Evolutionary conservation across 2,113 vertebrate species (phyloP), one percentile per base, ranked within the genome.

Genomic region (Stigmatopora argus): DNA sequence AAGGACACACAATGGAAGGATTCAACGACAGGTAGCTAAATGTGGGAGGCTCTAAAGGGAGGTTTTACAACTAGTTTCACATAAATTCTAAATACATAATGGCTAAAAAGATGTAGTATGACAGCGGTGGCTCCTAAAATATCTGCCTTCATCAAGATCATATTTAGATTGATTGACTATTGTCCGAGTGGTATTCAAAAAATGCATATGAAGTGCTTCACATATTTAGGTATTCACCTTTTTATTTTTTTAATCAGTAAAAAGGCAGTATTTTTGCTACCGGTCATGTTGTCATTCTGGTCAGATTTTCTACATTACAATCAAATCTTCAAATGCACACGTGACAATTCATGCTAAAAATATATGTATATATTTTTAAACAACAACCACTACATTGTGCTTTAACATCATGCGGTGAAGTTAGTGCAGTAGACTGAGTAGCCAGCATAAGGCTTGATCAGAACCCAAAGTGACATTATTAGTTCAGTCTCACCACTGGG

Each of bases 1-100:
- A 83, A 18, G 83, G 75, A 86, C 82, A 87, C 63, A 75, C 81
- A 72, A 73, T 80, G 71, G 81, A 80, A 81, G 79, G 55, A 80
- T 86, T 86, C 84, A 56, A 85, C 68, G 23, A 64, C 70, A 75
- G 63, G 52, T 8, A 41, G 65, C 62, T 45, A 23, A 52, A 62
- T 19, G 15, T 7, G 61, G 67, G 34, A 74, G 70, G 60, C 53
- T 72, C 59, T 74, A 51, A 38, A 65, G 18, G 38, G 53, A 55
- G 6, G 7, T 2, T 55, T 55, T 14, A 26, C 12, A 15, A 60
- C 58, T 21, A 21, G 5, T 60, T 41, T 59, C 35, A 61, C 12
- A 45, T 44, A 21, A 13, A 58, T 18, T 17, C 10, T 10, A 12
- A 11, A 61, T 23, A 13, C 26, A 31, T 1, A 2, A 5, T 19